Percentiles rank a stretch among this genome's conserved stretches.
phyloP scores from a whole-genome alignment of 2,888 invertebrate species.

The Tenthredo scrophulariae region DNA sequence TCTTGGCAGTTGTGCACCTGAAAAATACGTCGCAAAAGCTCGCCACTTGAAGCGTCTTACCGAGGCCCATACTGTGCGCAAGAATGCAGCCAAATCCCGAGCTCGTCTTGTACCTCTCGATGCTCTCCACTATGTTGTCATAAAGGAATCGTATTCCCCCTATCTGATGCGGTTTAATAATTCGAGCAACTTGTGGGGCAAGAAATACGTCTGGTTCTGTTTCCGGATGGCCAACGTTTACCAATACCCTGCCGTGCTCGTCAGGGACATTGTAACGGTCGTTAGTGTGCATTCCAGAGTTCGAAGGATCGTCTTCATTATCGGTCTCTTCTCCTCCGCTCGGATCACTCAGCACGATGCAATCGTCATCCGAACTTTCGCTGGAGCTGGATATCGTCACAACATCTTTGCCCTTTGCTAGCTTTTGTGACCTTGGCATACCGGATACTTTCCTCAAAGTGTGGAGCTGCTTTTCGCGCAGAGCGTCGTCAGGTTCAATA shows the following conservation, averaged over 20 bases:
- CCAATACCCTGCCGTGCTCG: constrained; percentile 93
- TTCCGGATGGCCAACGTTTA: constrained; percentile 96
- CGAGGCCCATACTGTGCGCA: constrained; percentile 99
- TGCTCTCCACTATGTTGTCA: constrained; percentile 97
- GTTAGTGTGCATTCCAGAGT: constrained; percentile 96
- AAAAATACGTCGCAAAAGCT: constrained; percentile 98
- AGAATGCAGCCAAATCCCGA: constrained; percentile 97
- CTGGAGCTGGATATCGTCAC: constrained; percentile 88
- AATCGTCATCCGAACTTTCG: constrained; percentile 89
- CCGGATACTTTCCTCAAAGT: constrained; percentile 66
- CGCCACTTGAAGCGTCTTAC: constrained; percentile 98
- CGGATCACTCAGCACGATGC: constrained; percentile 92
- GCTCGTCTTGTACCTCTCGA: constrained; percentile 89
- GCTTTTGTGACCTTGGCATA: constrained; percentile 68
- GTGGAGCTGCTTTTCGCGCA: constrained; percentile 72
- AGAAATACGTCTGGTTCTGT: constrained; percentile 95
- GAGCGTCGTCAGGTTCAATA: constrained; percentile 67
- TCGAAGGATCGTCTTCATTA: constrained; percentile 91
- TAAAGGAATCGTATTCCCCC: constrained; percentile 97
- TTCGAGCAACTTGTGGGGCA: constrained; percentile 93
- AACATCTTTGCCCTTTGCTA: constrained; percentile 79
- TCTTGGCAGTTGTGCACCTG: constrained; percentile 92
- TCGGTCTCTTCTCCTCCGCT: constrained; percentile 90
- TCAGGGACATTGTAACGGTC: constrained; percentile 95
- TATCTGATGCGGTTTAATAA: constrained; percentile 98